These are phyloP conservation scores for Merluccius polli DNA, from an alignment of 2,797 vertebrate genomes.

Conservation along the genomic window DNA sequence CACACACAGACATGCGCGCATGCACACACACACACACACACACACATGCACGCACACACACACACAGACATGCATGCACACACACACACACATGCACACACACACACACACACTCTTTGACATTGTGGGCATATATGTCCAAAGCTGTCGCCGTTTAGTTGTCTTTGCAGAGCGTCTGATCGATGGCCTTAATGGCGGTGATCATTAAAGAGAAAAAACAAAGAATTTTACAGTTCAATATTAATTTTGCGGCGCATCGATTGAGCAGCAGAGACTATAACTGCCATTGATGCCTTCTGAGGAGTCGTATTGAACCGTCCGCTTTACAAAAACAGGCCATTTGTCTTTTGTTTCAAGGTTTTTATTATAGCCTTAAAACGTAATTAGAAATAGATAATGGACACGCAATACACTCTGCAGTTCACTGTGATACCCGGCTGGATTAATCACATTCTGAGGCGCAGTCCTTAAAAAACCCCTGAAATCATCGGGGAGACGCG, in stretches of 20 bases:
- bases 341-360: constrained; percentile 66
- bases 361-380: constrained; percentile 63
- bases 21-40: background rate
- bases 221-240: constrained; percentile 70
- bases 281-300: constrained; percentile 67
- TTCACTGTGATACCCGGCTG: constrained; percentile 45
- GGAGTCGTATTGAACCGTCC: constrained; percentile 56
- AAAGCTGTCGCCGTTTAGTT: constrained; percentile 10
- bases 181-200: constrained; percentile 67
- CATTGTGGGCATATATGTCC: background rate
- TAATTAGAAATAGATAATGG: constrained; percentile 69
- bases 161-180: constrained; percentile 47
- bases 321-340: constrained; percentile 66
- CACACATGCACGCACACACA: background rate
- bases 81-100: background rate
- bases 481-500: too few relatives aligned
- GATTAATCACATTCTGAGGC: background rate
- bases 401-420: constrained; percentile 54
- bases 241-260: constrained; percentile 71
- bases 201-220: constrained; percentile 72
- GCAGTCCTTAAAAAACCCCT: background rate
- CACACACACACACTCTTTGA: background rate
- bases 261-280: constrained; percentile 62
- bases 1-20: background rate
- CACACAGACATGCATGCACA: background rate